Base-by-base conservation (phyloP, 2,888 invertebrate species). In the Stegophylla sp. region DNA sequence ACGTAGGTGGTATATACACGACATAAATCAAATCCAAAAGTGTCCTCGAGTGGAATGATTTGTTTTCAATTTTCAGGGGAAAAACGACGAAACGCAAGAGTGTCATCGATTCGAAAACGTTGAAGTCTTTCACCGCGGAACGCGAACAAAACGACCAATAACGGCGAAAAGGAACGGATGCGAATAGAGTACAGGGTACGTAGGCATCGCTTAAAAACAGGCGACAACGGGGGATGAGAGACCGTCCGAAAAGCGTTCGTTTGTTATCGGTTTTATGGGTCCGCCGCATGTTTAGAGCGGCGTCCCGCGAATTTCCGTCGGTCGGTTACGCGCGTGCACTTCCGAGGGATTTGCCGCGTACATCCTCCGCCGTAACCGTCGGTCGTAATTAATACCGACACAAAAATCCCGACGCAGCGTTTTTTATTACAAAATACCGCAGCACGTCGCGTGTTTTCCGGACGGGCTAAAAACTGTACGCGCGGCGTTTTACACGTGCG, bases 1-100 rank as follows among this genome's bases (percentile, higher is more conserved):
- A 43, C 43, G 17, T 23, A 23, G n/a, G n/a, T n/a, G n/a, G n/a
- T n/a, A n/a, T n/a, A n/a, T n/a, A n/a, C n/a, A n/a, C n/a, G n/a
- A n/a, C n/a, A n/a, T 66, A 45, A 66, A 66, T 66, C 66, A 45
- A 66, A 66, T 66, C 66, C 17, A 66, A 23, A 26, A 66, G 59
- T 43, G 34, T 53, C 20, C 17, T n/a, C n/a, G 61, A n/a, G 20
- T 41, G 3, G 15, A 56, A 17, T 34, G 59, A 20, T 45, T 81
- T 56, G 9, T 56, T 10, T 20, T 53, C 20, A 20, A 17, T 75
- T 53, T 69, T 71, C n/a, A 15, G 41, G 28, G 56, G 26, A 26
- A 61, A 20, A 23, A 45, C 26, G 13, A n/a, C 43, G n/a, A 53
- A 53, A 20, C 26, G 15, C 7, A 53, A 20, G 20, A 53, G 9